These are phyloP conservation scores for Synaphobranchus kaupii DNA, from an alignment of 2,797 vertebrate species.

Conservation along the genomic window DNA sequence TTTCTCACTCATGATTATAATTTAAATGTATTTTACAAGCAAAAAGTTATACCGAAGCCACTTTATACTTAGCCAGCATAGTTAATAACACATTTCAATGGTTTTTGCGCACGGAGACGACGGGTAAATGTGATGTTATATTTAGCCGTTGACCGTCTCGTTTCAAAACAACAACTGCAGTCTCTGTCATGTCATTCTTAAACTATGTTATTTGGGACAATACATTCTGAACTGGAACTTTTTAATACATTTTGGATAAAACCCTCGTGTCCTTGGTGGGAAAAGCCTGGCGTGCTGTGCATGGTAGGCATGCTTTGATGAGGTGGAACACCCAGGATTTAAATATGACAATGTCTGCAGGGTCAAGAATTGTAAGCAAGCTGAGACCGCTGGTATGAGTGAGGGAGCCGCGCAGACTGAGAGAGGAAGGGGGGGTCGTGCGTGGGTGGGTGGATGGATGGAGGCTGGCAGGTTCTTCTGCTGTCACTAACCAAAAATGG, in stretches of 20 bases:
- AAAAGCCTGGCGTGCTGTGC: background rate
- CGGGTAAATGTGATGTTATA: slow-evolving; percentile 48
- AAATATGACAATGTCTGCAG: background rate
- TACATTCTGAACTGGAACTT: background rate
- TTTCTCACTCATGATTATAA: background rate
- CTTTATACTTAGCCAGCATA: slow-evolving; percentile 19
- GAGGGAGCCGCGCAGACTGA: background rate
- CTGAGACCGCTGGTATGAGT: slow-evolving; percentile 2
- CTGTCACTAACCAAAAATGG: background rate
- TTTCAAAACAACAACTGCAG: slow-evolving; percentile 42
- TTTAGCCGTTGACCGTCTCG: slow-evolving; percentile 43
- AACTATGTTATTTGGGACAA: slow-evolving; percentile 1
- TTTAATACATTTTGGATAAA: background rate
- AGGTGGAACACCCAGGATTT: background rate
- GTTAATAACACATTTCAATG: background rate
- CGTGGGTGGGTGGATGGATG: background rate
- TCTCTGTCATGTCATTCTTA: background rate
- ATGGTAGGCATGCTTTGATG: background rate
- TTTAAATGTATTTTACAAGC: background rate
- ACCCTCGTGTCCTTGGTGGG: background rate
- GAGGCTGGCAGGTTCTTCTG: background rate
- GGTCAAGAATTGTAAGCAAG: background rate
- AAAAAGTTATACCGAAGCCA: background rate
- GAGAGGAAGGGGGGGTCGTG: background rate
- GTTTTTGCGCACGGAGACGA: background rate